Base-by-base conservation (phyloP, 1,140 invertebrate genomes). In the Euura saliciscinereae region DNA sequence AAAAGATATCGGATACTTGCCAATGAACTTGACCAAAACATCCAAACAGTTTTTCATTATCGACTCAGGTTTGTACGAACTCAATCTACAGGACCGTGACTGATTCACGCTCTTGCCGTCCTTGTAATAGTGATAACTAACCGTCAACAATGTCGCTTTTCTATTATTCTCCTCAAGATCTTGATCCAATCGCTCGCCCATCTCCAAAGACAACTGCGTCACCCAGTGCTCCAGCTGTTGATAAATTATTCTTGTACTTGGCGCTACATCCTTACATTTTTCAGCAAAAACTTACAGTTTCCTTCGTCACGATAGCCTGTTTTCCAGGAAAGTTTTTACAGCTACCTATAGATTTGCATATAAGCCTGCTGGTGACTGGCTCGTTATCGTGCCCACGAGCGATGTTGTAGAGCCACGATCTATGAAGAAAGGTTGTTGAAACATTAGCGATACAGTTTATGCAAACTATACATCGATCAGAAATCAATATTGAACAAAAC, bases 261-360 rank as follows among this genome's bases (percentile, higher is more conserved):
- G 69, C n/a, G 11, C 11, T 43, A 68, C 6, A 67, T 71, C 69
- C 10, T 42, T 68, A 71, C 11, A 1, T n/a, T 71, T 6, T n/a
- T 59, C 6, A 59, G 28, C 28, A 28, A 59, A 59, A 69, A 73
- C 77, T 80, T 67, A 98, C 91, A 76, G 93, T 91, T 71, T 94
- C 91, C 72, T 91, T 85, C 2, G 92, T 92, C 4, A 87, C 86
- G 13, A 99, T 90, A n/a, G 92, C 91, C 74, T 91, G 91, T 83
- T 92, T 93, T 0, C 97, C 97, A 10, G 91, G 91, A 85, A 99
- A 98, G 78, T 95, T 96, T 88, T 99, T 99, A 80, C 95, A 97
- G 80, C 97, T 98, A 0, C 96, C 97, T 77, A 99, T 97, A 46
- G 96, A 98, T 85, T 99, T 98, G 1, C 96, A 90, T 68, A 97